A percentile compares a stretch with the other conserved stretches of the same genome.
These are phyloP conservation scores for Tiliacea aurago DNA, from an alignment of 2,888 invertebrate species.

Conservation along the genomic window DNA sequence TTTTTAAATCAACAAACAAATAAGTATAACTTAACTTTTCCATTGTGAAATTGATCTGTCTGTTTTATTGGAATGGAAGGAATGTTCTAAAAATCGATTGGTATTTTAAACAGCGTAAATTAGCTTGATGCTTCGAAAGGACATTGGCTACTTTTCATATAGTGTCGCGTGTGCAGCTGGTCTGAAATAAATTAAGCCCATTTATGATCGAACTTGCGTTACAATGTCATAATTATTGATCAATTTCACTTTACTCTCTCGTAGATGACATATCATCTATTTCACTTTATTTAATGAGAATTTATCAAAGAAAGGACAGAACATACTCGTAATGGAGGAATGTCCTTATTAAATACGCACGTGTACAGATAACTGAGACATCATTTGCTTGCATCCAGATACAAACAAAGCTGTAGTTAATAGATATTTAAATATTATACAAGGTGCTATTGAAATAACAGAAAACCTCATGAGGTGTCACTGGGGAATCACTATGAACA, in stretches of 20 bases:
- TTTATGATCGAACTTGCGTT: slow-evolving; percentile 24
- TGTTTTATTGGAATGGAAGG: background rate
- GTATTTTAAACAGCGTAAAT: background rate
- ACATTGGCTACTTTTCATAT: background rate
- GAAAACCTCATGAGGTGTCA: background rate
- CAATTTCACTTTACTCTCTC: slow-evolving; percentile 27
- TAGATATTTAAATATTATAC: background rate
- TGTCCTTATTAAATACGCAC: background rate
- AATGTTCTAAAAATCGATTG: too few relatives aligned
- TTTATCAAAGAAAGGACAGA: slow-evolving; percentile 7
- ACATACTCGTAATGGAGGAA: background rate
- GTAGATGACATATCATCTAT: slow-evolving; percentile 16
- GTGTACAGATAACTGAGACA: background rate
- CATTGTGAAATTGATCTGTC: too few relatives aligned
- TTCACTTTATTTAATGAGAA: slow-evolving; percentile 24
- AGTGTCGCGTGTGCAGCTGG: background rate
- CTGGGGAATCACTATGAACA: too few relatives aligned
- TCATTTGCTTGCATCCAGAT: background rate
- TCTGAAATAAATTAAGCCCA: background rate
- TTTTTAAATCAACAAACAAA: background rate
- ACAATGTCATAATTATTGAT: slow-evolving; percentile 30
- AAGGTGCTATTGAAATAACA: too few relatives aligned
- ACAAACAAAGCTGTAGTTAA: background rate
- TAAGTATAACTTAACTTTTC: background rate
- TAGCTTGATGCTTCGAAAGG: background rate